Evolutionary conservation across 2,888 invertebrate species (phyloP).

Genomic region (Yponomeuta plumbellus): DNA sequence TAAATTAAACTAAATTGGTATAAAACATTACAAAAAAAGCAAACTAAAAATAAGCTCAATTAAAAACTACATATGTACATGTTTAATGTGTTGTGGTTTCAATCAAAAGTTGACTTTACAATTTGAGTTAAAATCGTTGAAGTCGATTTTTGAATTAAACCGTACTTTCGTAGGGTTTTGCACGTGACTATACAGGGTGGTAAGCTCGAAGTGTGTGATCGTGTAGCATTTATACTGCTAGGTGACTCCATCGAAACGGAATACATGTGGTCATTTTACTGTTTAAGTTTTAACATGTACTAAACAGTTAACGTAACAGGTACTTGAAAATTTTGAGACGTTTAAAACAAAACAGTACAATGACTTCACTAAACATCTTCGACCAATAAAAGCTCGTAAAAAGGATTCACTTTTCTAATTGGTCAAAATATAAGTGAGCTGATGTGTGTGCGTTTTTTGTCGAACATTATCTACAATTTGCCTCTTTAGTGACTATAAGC

Average conservation of each 20-base stretch:
- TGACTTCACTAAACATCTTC: background rate
- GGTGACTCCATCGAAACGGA: background rate
- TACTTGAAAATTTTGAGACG: no score
- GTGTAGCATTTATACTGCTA: conserved; percentile 46
- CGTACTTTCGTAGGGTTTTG: background rate
- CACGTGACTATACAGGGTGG: conserved; percentile 13
- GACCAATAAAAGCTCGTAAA: background rate
- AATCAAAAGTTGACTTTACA: background rate
- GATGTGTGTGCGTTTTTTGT: background rate
- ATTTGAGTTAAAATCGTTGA: background rate
- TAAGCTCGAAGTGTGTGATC: conserved; percentile 65
- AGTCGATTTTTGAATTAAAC: background rate
- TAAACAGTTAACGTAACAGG: no score
- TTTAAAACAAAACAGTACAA: background rate
- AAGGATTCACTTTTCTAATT: background rate
- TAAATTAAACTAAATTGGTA: background rate
- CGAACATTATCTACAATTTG: background rate
- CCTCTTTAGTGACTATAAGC: background rate
- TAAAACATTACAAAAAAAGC: background rate
- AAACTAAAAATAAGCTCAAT: background rate
- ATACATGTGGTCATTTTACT: background rate
- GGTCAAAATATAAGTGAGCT: background rate
- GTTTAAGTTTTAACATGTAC: conserved; percentile 12
- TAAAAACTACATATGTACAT: background rate
- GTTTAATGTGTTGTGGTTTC: background rate